phyloP scores from a whole-genome alignment of 1,140 invertebrate genomes.

The Atopsyche davidsoni region DNA sequence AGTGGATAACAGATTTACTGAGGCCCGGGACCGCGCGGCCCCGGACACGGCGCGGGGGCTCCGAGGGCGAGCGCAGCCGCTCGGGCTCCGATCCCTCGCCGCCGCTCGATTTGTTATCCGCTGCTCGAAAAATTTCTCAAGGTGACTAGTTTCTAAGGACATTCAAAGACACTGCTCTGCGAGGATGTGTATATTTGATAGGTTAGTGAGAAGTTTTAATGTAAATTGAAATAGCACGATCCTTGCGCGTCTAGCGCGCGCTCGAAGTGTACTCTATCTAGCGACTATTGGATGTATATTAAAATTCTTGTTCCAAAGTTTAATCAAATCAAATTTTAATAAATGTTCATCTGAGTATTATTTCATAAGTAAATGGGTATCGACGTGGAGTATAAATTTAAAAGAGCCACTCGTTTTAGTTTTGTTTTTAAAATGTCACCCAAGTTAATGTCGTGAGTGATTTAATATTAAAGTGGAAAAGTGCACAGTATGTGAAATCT shows the following conservation, averaged over 20 bases:
- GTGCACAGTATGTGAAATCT: too few species aligned
- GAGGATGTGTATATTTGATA: conserved; percentile 19
- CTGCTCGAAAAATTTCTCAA: conserved; percentile 47
- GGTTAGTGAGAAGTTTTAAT: conserved; percentile 20
- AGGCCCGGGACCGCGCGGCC: conserved; percentile 9
- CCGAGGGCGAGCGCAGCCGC: neutral
- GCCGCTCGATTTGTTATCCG: conserved; percentile 52
- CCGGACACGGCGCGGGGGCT: neutral
- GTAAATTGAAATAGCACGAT: too few species aligned
- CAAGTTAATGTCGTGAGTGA: too few species aligned
- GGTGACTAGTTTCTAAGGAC: conserved; percentile 10
- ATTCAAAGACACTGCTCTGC: conserved; percentile 11
- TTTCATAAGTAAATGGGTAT: too few species aligned
- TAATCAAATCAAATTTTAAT: conserved; percentile 23
- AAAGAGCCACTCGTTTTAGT: too few species aligned
- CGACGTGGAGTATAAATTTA: too few species aligned
- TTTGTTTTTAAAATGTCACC: too few species aligned
- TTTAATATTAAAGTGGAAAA: too few species aligned
- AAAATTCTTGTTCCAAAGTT: conserved; percentile 30
- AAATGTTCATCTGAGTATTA: too few species aligned
- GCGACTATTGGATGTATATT: conserved; percentile 24
- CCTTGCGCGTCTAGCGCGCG: too few species aligned
- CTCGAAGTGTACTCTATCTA: too few species aligned
- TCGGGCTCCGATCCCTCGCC: conserved; percentile 30
- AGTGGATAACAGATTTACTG: conserved; percentile 57